phyloP scores from a whole-genome alignment of 2,797 vertebrate species.

The Pteronotus mesoamericanus region DNA sequence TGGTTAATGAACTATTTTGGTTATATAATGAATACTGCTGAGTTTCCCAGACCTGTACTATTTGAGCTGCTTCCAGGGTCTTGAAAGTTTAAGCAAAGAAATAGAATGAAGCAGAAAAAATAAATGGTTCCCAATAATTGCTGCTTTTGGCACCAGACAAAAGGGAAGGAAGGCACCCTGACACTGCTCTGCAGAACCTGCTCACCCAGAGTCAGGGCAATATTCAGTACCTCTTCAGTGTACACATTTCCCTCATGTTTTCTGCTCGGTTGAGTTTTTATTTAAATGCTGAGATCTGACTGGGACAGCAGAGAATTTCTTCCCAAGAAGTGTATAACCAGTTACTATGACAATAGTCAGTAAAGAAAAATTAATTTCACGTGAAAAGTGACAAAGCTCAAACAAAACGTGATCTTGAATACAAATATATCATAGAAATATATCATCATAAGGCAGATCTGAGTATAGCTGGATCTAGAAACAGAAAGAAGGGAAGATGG shows the following conservation, averaged over 20 bases:
- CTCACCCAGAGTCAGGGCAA: neutral
- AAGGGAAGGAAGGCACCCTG: neutral
- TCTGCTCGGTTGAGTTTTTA: slow-evolving; percentile 43
- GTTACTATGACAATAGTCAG: slow-evolving; percentile 47
- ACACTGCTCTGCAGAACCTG: neutral
- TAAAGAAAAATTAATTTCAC: slow-evolving; percentile 62
- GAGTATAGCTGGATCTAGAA: neutral
- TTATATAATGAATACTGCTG: slow-evolving; percentile 50
- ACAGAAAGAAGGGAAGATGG: neutral
- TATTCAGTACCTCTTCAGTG: neutral
- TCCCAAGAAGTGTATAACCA: slow-evolving; percentile 42
- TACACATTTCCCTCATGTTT: neutral
- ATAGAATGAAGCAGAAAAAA: neutral
- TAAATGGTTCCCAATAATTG: neutral
- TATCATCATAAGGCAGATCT: neutral
- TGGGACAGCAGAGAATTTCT: slow-evolving; percentile 43
- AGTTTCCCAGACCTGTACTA: neutral
- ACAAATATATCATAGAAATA: neutral
- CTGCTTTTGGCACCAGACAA: neutral
- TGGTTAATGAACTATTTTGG: slow-evolving; percentile 63
- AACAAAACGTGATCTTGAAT: slow-evolving; percentile 56
- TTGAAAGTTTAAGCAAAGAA: slow-evolving; percentile 37
- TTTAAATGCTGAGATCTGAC: slow-evolving; percentile 50
- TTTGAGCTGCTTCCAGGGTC: slow-evolving; percentile 42
- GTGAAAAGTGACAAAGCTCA: slow-evolving; percentile 44